These are phyloP conservation scores for Drosophila subobscura DNA, from an alignment of 1,140 invertebrate species.

Conservation along the genomic window DNA sequence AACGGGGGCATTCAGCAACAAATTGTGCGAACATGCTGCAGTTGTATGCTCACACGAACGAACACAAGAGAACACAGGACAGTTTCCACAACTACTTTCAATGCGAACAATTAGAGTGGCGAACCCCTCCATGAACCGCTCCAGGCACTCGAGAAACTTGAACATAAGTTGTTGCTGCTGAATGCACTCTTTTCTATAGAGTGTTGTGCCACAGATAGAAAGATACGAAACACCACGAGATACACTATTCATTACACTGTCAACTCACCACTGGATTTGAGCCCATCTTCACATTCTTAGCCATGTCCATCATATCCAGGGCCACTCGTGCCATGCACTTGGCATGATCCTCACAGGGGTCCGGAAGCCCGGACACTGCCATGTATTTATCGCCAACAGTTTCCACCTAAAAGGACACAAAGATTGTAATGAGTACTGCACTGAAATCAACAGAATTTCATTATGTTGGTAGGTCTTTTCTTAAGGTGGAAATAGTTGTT, in stretches of 20 bases:
- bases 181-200: conserved; percentile 20
- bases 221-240: no score
- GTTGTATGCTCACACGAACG: conserved; percentile 55
- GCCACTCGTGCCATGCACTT: conserved; percentile 96
- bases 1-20: conserved; percentile 57
- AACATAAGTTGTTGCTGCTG: conserved; percentile 36
- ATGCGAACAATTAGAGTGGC: conserved; percentile 71
- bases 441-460: no score
- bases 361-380: conserved; percentile 98
- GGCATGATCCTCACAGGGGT: conserved; percentile 95
- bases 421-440: conserved; percentile 19
- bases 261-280: conserved; percentile 92
- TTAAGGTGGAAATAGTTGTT: no score
- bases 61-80: conserved; percentile 20
- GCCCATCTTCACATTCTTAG: conserved; percentile 93
- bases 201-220: conserved; percentile 7
- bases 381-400: conserved; percentile 99
- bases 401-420: conserved; percentile 91
- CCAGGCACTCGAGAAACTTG: conserved; percentile 38
- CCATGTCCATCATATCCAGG: conserved; percentile 97
- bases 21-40: conserved; percentile 69
- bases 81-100: conserved; percentile 71
- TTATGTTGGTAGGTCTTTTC: no score
- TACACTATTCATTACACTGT: no score
- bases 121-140: conserved; percentile 16